Evolutionary conservation across 2,888 invertebrate genomes (phyloP).

Genomic region (Ectobius pallidus): DNA sequence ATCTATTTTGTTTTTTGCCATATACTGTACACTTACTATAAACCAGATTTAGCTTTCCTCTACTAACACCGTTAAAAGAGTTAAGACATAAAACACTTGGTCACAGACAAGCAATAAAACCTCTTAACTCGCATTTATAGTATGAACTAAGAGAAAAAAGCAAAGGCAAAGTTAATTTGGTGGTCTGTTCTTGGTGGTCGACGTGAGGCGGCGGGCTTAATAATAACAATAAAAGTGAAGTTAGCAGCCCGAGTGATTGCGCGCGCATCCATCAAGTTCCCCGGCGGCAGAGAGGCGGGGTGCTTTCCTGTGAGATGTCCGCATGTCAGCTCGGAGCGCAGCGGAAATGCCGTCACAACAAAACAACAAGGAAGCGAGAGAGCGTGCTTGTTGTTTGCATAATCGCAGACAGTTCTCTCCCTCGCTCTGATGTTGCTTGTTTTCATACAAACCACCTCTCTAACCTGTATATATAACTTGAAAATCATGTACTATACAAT

Average conservation of each 20-base stretch:
- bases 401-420: slow-evolving; percentile 7
- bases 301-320: neutral
- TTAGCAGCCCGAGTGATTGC: neutral
- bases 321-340: neutral
- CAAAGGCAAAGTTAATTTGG: too few relatives aligned
- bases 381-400: slow-evolving; percentile 16
- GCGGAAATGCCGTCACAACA: neutral
- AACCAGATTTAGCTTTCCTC: too few relatives aligned
- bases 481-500: neutral
- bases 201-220: too few relatives aligned
- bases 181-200: too few relatives aligned
- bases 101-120: too few relatives aligned
- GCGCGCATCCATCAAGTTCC: neutral
- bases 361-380: slow-evolving; percentile 3
- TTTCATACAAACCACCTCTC: neutral
- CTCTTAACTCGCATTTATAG: too few relatives aligned
- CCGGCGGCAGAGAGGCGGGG: neutral
- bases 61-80: too few relatives aligned
- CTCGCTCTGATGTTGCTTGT: neutral
- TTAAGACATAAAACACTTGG: too few relatives aligned
- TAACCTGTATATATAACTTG: neutral
- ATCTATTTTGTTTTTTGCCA: too few relatives aligned
- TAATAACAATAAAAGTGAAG: neutral
- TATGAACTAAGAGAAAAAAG: too few relatives aligned
- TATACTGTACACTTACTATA: too few relatives aligned